Evolutionary conservation across 2,888 invertebrate species (phyloP), one percentile per base, ranked within the genome.

Genomic region (Caenorhabditis japonica): DNA sequence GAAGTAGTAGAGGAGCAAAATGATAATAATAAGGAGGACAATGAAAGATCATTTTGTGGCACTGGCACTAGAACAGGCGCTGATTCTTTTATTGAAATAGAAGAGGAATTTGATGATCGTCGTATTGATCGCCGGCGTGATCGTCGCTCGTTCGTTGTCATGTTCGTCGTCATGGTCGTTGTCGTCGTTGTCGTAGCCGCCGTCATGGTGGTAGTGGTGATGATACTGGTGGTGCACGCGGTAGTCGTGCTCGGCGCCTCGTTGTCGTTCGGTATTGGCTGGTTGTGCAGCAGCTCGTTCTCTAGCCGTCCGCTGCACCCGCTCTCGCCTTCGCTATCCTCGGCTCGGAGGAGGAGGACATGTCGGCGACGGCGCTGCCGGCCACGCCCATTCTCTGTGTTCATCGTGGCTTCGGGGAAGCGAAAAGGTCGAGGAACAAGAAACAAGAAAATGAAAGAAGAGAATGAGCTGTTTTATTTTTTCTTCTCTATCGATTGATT

Each of bases 221-320:
- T 17, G 27, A 33, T 49, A 25, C 15, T 49, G 34, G 34, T 27
- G 33, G 21, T 7, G 30, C 30, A 30, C 15, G 44, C 3, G 15
- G 17, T 44, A 3, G 44, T 44, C 44, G 44, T 44, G 13, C 15
- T 15, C 51, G 17, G 51, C 41, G 33, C 66, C 43, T 51, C 66
- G 52, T 69, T 60, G 69, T 69, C 69, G 69, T 59, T 69, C 69
- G 64, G 64, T 55, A 49, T 19, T 49, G 64, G 64, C 55, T 53
- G 53, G 46, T 64, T 53, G 53, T 62, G 34, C 49, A 52, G 62
- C 62, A 41, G 51, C 43, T 56, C 46, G 52, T 52, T 55, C 64
- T 64, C 64, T 64, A 53, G 62, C 33, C 55, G 62, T 55, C 56
- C 49, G 64, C 64, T 64, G 64, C 64, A 56, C 49, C 64, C 64